Conservation (phyloP, 2,888 invertebrate species). For the Cancer borealis region DNA sequence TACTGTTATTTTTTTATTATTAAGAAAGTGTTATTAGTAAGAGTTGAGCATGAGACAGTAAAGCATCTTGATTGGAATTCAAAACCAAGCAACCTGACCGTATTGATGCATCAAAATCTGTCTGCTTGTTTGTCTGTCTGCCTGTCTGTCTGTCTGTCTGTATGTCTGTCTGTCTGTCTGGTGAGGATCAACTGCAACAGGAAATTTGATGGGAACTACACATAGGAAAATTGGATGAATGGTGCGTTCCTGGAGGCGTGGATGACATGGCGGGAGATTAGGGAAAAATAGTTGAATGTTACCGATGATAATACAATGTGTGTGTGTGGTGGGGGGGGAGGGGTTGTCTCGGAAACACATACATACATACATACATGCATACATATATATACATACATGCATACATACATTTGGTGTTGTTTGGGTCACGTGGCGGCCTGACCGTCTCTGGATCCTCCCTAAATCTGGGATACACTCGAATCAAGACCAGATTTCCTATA, state of each 20-base stretch:
- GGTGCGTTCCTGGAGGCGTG: not conserved
- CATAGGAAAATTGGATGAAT: not conserved
- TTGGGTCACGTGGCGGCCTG: not conserved
- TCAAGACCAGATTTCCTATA: not conserved
- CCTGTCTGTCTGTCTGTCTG: not conserved
- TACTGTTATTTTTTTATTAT: too few species aligned
- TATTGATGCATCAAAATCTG: not conserved
- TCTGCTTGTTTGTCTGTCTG: not conserved
- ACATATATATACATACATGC: not conserved
- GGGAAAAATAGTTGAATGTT: not conserved
- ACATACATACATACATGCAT: not conserved
- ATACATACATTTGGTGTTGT: slow-evolving; percentile 4
- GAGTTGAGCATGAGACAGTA: too few species aligned
- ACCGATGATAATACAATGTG: not conserved
- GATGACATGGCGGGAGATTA: not conserved
- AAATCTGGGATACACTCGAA: slow-evolving; percentile 6
- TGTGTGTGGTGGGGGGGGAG: too few species aligned
- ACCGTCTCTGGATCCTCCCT: not conserved
- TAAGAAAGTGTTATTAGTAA: too few species aligned
- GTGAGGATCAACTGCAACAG: not conserved
- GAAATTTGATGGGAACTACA: not conserved
- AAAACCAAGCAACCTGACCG: too few species aligned
- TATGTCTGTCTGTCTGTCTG: not conserved
- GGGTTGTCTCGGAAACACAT: not conserved
- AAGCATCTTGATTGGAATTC: too few species aligned